These are phyloP conservation scores for Ricordea florida DNA, from an alignment of 92 coral and sea anemone genomes.

Conservation along the genomic window DNA sequence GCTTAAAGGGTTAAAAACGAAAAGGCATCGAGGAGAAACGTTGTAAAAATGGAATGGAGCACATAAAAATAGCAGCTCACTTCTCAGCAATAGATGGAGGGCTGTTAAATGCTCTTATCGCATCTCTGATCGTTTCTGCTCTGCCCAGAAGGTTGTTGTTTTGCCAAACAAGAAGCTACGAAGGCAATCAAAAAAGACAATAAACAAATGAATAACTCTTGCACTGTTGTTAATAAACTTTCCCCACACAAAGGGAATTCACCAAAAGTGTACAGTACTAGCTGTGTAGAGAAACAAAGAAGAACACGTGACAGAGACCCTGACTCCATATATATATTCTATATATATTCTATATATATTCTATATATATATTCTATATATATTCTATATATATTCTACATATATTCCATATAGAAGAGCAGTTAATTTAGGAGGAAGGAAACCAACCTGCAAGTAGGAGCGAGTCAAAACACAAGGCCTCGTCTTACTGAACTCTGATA, in stretches of 20 bases:
- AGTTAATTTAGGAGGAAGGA: background rate
- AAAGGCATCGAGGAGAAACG: no score
- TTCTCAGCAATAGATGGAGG: conserved; percentile 99
- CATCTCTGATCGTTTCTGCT: conserved; percentile 85
- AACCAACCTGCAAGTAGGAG: conserved; percentile 83
- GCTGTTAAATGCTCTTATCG: conserved; percentile 94
- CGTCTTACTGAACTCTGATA: conserved; percentile 85
- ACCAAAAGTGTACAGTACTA: background rate
- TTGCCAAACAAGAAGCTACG: conserved; percentile 87
- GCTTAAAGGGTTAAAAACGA: no score
- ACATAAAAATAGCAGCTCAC: no score
- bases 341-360: no score
- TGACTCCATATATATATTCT: no score
- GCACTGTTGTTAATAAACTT: background rate
- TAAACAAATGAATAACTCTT: background rate
- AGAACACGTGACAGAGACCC: no score
- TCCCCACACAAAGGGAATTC: background rate
- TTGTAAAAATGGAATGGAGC: no score
- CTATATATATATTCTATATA: no score
- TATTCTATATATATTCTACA: no score
- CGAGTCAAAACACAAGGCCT: conserved; percentile 95
- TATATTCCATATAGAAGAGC: no score
- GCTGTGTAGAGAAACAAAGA: no score
- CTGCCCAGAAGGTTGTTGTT: conserved; percentile 87
- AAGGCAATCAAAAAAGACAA: background rate